Evolutionary conservation across 2,113 vertebrate species (phyloP).

Genomic region (Tonatia bakeri): DNA sequence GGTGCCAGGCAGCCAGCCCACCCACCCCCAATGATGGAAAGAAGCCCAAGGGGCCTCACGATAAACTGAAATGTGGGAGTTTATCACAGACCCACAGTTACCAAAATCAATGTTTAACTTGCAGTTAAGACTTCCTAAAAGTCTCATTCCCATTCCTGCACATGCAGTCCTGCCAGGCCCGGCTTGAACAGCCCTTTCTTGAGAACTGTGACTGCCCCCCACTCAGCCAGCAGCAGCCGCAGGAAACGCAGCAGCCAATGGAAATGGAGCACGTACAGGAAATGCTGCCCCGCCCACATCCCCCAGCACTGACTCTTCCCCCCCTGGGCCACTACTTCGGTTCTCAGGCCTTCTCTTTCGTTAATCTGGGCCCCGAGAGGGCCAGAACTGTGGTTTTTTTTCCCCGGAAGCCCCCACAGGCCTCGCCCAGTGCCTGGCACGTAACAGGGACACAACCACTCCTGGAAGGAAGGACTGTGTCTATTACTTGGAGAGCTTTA

Average conservation of each 20-base stretch:
- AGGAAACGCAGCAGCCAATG: no score
- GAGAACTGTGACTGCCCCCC: neutral
- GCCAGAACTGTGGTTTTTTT: neutral
- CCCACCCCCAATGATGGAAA: fast-evolving
- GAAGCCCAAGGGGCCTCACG: neutral
- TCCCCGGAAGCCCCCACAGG: neutral
- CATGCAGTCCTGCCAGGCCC: neutral
- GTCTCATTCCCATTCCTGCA: neutral
- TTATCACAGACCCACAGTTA: neutral
- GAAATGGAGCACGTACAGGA: neutral
- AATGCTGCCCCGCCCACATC: neutral
- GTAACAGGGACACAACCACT: neutral
- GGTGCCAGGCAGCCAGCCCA: neutral
- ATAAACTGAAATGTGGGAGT: neutral
- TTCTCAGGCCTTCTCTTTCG: neutral
- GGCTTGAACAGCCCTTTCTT: neutral
- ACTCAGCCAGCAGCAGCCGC: neutral
- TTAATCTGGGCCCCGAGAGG: neutral
- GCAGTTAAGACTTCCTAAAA: neutral
- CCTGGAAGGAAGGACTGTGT: neutral
- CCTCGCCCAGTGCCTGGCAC: neutral
- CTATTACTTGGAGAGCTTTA: neutral
- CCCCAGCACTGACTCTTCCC: neutral
- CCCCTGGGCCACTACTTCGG: neutral
- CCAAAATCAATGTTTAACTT: neutral